Evolutionary conservation across 2,113 vertebrate genomes (phyloP).

Genomic region (Phoxinus phoxinus): DNA sequence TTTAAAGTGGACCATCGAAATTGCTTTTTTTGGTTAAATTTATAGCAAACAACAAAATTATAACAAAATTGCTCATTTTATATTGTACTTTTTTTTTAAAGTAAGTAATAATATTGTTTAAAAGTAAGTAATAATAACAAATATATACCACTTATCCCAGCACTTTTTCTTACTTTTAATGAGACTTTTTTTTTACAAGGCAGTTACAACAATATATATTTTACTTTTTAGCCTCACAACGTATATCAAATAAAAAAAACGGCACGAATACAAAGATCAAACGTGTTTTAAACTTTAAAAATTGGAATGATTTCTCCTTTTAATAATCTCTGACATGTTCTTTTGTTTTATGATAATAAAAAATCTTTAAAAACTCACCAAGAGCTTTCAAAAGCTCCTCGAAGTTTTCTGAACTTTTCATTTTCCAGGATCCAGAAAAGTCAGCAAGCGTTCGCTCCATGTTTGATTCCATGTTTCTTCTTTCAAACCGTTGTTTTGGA

Average conservation of each 20-base stretch:
- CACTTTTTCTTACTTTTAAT: background rate
- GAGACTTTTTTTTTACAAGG: background rate
- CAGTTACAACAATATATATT: background rate
- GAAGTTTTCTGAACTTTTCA: conserved; percentile 90
- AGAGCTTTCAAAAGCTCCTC: conserved; percentile 88
- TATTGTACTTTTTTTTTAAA: background rate
- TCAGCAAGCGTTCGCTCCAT: conserved; percentile 77
- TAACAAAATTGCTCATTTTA: background rate
- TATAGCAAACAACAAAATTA: background rate
- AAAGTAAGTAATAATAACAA: background rate
- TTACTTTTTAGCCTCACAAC: background rate
- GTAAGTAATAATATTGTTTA: background rate
- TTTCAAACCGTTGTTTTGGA: background rate
- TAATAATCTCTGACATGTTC: background rate
- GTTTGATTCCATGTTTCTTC: background rate
- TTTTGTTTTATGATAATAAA: background rate
- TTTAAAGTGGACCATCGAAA: no score
- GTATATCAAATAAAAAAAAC: background rate
- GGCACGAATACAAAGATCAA: background rate
- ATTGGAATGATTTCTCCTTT: background rate
- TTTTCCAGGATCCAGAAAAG: conserved; percentile 91
- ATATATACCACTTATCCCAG: background rate
- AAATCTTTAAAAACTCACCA: conserved; percentile 73
- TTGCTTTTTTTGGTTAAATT: background rate
- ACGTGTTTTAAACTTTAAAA: no score